A percentile compares a stretch with the other conserved stretches of the same genome.
These are phyloP conservation scores for Carassius carassius DNA, from an alignment of 2,113 vertebrate species.

Conservation along the genomic window DNA sequence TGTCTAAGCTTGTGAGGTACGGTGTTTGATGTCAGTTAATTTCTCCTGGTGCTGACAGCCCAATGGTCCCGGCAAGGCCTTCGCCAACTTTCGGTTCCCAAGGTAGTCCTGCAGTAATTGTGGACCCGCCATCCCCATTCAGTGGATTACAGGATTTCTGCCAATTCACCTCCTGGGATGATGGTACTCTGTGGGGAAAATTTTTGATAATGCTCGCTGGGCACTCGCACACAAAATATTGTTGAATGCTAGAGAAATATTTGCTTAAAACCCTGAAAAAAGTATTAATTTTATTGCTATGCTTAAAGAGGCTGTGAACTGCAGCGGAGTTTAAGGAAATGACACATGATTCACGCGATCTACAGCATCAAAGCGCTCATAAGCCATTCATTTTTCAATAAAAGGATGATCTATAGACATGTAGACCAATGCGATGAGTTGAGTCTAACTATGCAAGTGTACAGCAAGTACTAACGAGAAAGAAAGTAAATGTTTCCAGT, in stretches of 20 bases:
- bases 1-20: constrained; percentile 78
- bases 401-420: too few relatives aligned
- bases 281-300: too few relatives aligned
- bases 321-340: too few relatives aligned
- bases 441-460: too few relatives aligned
- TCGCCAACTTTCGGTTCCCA: constrained; percentile 64
- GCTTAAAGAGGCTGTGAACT: too few relatives aligned
- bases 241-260: background rate
- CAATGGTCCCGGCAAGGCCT: constrained; percentile 66
- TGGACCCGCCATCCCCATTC: constrained; percentile 69
- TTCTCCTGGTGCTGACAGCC: constrained; percentile 80
- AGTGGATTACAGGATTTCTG: constrained; percentile 71
- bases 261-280: background rate
- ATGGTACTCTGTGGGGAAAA: constrained; percentile 73
- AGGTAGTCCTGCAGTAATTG: constrained; percentile 70
- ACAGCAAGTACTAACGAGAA: too few relatives aligned
- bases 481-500: background rate
- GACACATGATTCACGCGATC: too few relatives aligned
- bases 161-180: constrained; percentile 67
- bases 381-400: too few relatives aligned
- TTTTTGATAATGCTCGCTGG: constrained; percentile 18
- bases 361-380: too few relatives aligned
- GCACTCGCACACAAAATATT: constrained; percentile 13
- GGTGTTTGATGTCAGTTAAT: constrained; percentile 83
- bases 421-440: too few relatives aligned